phyloP scores from a whole-genome alignment of 2,797 vertebrate genomes.

The Pipistrellus kuhlii region DNA sequence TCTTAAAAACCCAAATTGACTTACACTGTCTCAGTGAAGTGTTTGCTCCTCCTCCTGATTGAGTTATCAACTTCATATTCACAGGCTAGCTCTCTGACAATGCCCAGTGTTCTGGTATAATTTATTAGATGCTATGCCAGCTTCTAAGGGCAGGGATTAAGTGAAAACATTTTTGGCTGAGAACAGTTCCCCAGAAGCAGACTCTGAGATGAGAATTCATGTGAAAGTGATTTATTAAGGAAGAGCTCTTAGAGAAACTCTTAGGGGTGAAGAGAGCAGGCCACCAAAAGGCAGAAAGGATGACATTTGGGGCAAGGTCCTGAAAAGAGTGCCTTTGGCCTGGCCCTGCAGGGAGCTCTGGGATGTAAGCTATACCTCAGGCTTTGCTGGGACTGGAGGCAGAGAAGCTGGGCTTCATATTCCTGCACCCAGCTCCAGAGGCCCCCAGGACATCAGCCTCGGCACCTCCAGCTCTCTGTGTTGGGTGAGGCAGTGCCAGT shows the following conservation, averaged over 20 bases:
- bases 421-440: background rate
- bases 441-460: background rate
- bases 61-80: background rate
- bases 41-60: background rate
- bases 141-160: background rate
- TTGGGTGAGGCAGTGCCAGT: too few species aligned
- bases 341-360: background rate
- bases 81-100: background rate
- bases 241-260: background rate
- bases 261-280: background rate
- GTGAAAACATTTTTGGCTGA: background rate
- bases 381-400: background rate
- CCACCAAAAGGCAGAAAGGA: background rate
- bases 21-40: background rate
- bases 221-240: background rate
- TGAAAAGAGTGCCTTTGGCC: background rate
- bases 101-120: background rate
- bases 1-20: background rate
- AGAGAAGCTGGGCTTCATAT: background rate
- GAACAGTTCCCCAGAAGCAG: background rate
- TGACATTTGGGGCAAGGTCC: background rate
- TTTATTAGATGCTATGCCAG: background rate
- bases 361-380: background rate
- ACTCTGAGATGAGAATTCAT: background rate
- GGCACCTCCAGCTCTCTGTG: background rate